These are phyloP conservation scores for Hedychridium roseum DNA, from an alignment of 2,888 invertebrate genomes.

Conservation along the genomic window DNA sequence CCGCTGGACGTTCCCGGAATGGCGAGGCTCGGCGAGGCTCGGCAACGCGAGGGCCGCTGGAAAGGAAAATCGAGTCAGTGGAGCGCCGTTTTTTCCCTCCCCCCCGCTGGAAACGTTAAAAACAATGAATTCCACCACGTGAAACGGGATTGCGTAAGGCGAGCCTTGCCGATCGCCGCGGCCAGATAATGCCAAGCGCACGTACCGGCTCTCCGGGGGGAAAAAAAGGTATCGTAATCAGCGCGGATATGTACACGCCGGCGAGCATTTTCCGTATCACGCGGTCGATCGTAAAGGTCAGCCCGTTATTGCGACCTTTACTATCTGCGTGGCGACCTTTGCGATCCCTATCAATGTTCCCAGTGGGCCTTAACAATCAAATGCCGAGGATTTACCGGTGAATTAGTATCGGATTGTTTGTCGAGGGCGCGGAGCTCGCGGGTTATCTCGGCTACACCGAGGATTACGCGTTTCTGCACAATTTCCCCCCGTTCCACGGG, in stretches of 20 bases:
- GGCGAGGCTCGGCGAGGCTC: no score
- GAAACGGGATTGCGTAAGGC: slow-evolving; percentile 32
- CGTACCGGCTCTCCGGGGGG: slow-evolving; percentile 16
- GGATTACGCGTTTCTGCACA: no score
- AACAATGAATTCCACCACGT: slow-evolving; percentile 25
- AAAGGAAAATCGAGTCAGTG: slow-evolving; percentile 3
- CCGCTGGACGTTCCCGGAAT: no score
- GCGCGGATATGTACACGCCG: slow-evolving; percentile 12
- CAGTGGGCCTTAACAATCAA: slow-evolving; percentile 43
- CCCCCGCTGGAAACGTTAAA: slow-evolving; percentile 4
- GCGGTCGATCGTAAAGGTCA: slow-evolving; percentile 36
- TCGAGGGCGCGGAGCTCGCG: background rate
- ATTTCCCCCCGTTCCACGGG: no score
- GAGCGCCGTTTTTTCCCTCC: slow-evolving; percentile 4
- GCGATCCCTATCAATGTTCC: slow-evolving; percentile 40
- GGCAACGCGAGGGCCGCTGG: background rate
- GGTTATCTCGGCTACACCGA: no score
- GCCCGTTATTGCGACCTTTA: slow-evolving; percentile 33
- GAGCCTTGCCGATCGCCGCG: slow-evolving; percentile 23
- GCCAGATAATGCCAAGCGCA: slow-evolving; percentile 31
- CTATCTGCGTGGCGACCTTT: slow-evolving; percentile 37
- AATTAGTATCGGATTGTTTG: background rate
- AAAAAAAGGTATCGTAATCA: slow-evolving; percentile 24
- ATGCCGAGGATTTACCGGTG: slow-evolving; percentile 23
- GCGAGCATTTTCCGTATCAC: slow-evolving; percentile 33